Base-by-base conservation (phyloP, 2,888 invertebrate species). In the Ophion ellenae region DNA sequence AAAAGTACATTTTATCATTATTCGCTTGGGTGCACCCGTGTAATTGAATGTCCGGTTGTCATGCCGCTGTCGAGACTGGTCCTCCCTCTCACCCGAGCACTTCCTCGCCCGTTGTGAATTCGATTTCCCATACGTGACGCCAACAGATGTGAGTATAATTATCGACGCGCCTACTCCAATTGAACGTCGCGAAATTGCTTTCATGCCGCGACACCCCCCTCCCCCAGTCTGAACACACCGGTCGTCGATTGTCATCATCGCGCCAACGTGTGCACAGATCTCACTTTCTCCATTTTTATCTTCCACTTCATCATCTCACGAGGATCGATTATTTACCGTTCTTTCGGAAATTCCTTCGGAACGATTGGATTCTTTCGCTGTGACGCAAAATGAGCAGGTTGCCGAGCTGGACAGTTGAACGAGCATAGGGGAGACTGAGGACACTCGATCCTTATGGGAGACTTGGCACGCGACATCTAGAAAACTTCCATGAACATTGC, bases 1-100 rank as follows among this genome's bases (percentile, higher is more conserved):
- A 80, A 83, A 85, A 83, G 79, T 80, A 80, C 85, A 85, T 85
- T 85, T 76, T 80, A 85, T 85, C 83, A 80, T 85, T 83, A 83
- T 73, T 36, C 73, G 80, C 80, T 40, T 28, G 71, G 76, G 67
- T 83, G 80, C 83, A 77, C 76, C 80, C 80, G 85, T 85, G 80
- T 85, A 85, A 85, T 85, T 85, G 85, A 85, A 80, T 83, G 85
- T 83, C 85, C 83, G 77, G 83, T 77, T 85, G 85, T 85, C 83
- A 77, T 83, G 83, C 61, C 78, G 78, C 53, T 71, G 73, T 76
- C 69, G 71, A 76, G 77, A 75, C 67, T 75, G 32, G 59, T 77
- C 70, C 59, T 80, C 80, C 47, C 40, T 83, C 59, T 36, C 66
- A 36, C 9, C 28, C 28, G 36, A 17, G 28, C 66, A 66, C 61